phyloP scores from a whole-genome alignment of 1,140 invertebrate species.

The Drosophila gunungcola region DNA sequence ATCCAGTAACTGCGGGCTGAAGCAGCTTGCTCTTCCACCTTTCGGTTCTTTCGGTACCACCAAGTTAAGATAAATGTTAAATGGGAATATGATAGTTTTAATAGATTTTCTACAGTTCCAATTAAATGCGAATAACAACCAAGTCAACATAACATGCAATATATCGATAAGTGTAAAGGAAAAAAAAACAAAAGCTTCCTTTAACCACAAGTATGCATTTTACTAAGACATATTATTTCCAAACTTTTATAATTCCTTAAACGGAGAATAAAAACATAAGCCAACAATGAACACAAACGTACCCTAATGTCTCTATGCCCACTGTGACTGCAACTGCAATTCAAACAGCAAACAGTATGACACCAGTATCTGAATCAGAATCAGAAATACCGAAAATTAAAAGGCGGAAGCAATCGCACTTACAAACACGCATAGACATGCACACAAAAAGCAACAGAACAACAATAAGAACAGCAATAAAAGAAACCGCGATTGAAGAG shows the following conservation, averaged over 20 bases:
- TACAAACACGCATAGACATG: conserved; percentile 19
- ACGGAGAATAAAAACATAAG: conserved; percentile 12
- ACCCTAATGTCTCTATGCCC: conserved; percentile 44
- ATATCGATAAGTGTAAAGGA: conserved; percentile 32
- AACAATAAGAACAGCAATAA: conserved; percentile 30
- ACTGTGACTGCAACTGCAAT: conserved; percentile 24
- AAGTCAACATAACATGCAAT: conserved; percentile 25
- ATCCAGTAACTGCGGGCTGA: conserved; percentile 45
- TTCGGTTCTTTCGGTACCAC: conserved; percentile 74
- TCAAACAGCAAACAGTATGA: conserved; percentile 7
- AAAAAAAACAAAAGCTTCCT: conserved; percentile 58
- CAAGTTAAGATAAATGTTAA: conserved; percentile 53
- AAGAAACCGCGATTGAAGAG: conserved; percentile 9
- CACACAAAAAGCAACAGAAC: conserved; percentile 12
- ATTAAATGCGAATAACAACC: conserved; percentile 25
- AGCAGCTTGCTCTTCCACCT: conserved; percentile 71
- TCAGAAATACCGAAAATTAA: conserved; percentile 12
- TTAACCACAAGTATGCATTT: conserved; percentile 64
- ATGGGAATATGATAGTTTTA: conserved; percentile 57
- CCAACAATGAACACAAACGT: too few species aligned
- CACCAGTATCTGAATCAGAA: conserved; percentile 23
- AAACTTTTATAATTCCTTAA: conserved; percentile 22
- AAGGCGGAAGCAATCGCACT: not conserved
- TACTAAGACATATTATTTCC: conserved; percentile 40
- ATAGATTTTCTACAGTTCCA: conserved; percentile 69